Conservation (phyloP, 1,140 invertebrate genomes). For the Anthonomus grandis region DNA sequence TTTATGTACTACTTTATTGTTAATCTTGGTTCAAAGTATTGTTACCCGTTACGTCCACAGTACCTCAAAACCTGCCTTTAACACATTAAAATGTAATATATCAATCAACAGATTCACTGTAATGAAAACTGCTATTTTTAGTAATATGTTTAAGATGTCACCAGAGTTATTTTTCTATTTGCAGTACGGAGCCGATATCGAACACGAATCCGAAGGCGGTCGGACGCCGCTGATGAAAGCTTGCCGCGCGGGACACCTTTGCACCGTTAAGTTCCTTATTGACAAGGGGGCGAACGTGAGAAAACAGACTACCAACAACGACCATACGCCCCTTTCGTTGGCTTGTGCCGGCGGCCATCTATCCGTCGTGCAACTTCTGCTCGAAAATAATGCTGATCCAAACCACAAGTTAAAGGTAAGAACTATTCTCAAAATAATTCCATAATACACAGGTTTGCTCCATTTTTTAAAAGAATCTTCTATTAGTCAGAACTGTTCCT, state of each 20-base stretch:
- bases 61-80: background rate
- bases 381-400: slow-evolving; percentile 89
- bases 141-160: too few species aligned
- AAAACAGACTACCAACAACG: slow-evolving; percentile 90
- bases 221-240: slow-evolving; percentile 98
- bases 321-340: slow-evolving; percentile 95
- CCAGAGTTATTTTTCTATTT: too few species aligned
- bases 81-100: too few species aligned
- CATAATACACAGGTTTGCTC: slow-evolving; percentile 7
- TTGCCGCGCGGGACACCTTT: slow-evolving; percentile 97
- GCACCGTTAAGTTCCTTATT: slow-evolving; percentile 94
- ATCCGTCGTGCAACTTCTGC: slow-evolving; percentile 85
- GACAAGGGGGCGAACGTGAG: slow-evolving; percentile 92
- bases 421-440: slow-evolving; percentile 47
- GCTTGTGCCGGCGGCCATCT: slow-evolving; percentile 96
- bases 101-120: too few species aligned
- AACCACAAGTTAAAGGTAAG: slow-evolving; percentile 84
- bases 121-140: too few species aligned
- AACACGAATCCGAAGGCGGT: slow-evolving; percentile 91
- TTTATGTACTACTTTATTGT: background rate
- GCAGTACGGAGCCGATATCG: slow-evolving; percentile 85
- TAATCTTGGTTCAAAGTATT: background rate
- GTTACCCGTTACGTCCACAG: background rate
- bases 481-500: too few species aligned
- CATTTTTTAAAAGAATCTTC: too few species aligned